Evolutionary conservation across 2,888 invertebrate species (phyloP).

Genomic region (Ethmia dodecea): DNA sequence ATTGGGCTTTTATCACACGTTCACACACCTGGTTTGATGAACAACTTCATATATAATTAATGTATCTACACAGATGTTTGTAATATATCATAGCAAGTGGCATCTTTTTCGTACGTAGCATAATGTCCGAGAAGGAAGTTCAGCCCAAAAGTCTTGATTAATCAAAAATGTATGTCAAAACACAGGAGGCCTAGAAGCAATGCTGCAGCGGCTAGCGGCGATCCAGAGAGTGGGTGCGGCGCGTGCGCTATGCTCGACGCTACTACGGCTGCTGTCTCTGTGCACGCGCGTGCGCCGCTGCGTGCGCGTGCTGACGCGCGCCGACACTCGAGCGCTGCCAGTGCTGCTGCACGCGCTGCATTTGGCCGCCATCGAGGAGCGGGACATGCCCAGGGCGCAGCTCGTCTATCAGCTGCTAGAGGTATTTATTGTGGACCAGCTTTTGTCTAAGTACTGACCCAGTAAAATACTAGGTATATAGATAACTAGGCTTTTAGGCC

Average conservation of each 20-base stretch:
- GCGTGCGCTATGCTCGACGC: slow-evolving; percentile 90
- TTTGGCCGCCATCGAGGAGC: slow-evolving; percentile 77
- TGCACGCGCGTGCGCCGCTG: slow-evolving; percentile 94
- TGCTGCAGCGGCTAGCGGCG: slow-evolving; percentile 90
- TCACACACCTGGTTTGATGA: too few relatives aligned
- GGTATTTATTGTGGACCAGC: slow-evolving; percentile 44
- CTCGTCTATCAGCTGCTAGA: slow-evolving; percentile 94
- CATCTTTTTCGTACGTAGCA: too few relatives aligned
- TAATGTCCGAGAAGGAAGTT: too few relatives aligned
- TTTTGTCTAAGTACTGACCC: too few relatives aligned
- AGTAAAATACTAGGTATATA: too few relatives aligned
- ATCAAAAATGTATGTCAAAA: not conserved
- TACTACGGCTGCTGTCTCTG: slow-evolving; percentile 92
- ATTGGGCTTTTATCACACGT: too few relatives aligned
- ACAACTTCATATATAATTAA: too few relatives aligned
- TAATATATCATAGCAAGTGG: too few relatives aligned
- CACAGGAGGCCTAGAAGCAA: slow-evolving; percentile 81
- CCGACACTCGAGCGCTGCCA: slow-evolving; percentile 89
- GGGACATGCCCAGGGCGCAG: slow-evolving; percentile 82
- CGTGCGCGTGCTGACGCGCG: slow-evolving; percentile 91
- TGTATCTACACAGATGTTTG: too few relatives aligned
- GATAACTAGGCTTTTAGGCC: too few relatives aligned
- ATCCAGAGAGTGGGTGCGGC: slow-evolving; percentile 92
- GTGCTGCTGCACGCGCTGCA: slow-evolving; percentile 91
- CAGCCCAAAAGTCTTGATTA: not conserved